These are phyloP conservation scores for Drosophila suzukii DNA, from an alignment of 1,140 invertebrate genomes.

Conservation along the genomic window DNA sequence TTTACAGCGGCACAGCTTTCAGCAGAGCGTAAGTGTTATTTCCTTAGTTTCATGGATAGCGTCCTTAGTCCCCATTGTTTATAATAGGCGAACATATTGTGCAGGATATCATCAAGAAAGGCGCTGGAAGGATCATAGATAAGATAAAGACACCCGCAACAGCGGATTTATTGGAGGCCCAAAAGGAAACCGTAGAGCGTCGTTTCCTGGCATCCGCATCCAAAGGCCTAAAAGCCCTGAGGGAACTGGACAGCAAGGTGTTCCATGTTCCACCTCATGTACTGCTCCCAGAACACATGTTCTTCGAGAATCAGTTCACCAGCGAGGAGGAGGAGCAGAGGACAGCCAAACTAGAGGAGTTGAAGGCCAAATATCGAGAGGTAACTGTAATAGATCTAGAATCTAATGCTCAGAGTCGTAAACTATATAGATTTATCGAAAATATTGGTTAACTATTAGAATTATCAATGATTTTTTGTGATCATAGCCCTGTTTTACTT, in stretches of 20 bases:
- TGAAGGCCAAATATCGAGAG: conserved; percentile 3
- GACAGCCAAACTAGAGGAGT: not conserved
- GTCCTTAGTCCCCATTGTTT: not conserved
- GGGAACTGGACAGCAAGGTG: not conserved
- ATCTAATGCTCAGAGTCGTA: too few species aligned
- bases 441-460: too few species aligned
- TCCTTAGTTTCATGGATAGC: too few species aligned
- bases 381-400: not conserved
- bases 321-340: conserved; percentile 4
- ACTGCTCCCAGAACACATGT: conserved; percentile 2
- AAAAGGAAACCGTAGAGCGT: not conserved
- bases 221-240: not conserved
- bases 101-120: conserved; percentile 2
- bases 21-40: conserved; percentile 1
- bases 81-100: conserved; percentile 1
- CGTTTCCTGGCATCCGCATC: not conserved
- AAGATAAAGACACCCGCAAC: conserved; percentile 4
- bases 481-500: not conserved
- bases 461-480: too few species aligned
- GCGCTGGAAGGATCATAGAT: not conserved
- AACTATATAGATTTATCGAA: too few species aligned
- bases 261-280: conserved; percentile 9
- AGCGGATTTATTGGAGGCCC: conserved; percentile 1
- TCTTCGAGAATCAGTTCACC: conserved; percentile 3
- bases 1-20: conserved; percentile 1